Percentiles rank a stretch among this genome's conserved stretches.
Evolutionary conservation across 2,113 vertebrate genomes (phyloP).

Genomic region (Platysternon megacephalum): DNA sequence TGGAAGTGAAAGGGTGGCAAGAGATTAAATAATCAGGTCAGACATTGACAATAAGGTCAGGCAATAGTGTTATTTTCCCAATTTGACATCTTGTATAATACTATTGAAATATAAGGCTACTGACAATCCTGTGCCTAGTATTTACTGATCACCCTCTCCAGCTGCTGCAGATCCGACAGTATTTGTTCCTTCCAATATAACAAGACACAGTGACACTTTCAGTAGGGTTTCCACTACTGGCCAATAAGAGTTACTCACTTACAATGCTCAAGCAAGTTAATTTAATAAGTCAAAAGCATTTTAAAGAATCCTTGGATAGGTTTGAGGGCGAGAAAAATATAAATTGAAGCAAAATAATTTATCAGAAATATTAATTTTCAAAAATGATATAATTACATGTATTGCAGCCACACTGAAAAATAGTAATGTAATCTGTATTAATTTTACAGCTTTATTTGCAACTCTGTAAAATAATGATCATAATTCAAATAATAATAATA

Average conservation of each 20-base stretch:
- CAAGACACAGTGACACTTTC: neutral
- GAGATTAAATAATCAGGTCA: neutral
- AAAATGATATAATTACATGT: neutral
- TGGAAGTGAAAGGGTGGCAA: neutral
- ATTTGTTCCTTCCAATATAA: neutral
- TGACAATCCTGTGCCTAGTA: neutral
- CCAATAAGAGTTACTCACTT: neutral
- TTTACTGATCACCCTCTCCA: neutral
- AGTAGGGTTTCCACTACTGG: neutral
- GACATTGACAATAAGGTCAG: neutral
- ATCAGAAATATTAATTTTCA: neutral
- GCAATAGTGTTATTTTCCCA: neutral
- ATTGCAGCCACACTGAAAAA: neutral
- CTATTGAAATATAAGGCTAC: neutral
- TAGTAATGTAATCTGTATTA: neutral
- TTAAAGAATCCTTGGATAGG: neutral
- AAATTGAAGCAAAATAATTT: neutral
- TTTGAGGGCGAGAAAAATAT: neutral
- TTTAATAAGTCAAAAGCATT: neutral
- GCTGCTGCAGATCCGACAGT: neutral
- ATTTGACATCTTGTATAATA: no score
- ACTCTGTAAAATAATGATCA: neutral
- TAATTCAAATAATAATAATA: no score
- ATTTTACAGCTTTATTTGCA: slow-evolving; percentile 5
- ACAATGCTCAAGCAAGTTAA: neutral